Conservation (phyloP, 2,797 vertebrate genomes). For the Lepus townsendii region DNA sequence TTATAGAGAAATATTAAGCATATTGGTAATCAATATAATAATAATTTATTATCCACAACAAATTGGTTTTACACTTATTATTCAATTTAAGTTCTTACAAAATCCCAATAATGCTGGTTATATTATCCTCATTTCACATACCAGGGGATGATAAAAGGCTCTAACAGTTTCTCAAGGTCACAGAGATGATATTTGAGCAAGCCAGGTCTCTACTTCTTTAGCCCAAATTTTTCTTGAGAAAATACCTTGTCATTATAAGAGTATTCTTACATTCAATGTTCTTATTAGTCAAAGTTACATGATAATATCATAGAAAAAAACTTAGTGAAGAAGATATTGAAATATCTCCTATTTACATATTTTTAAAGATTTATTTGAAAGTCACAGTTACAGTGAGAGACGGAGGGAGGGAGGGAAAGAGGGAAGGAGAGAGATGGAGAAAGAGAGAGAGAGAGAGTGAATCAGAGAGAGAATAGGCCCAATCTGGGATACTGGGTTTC, state of each 20-base stretch:
- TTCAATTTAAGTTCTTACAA: neutral
- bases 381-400: no score
- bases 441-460: no score
- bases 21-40: neutral
- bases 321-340: neutral
- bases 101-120: neutral
- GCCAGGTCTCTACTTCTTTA: neutral
- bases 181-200: neutral
- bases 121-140: conserved; percentile 16
- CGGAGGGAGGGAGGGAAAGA: no score
- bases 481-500: no score
- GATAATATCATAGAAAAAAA: neutral
- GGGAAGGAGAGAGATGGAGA: no score
- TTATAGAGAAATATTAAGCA: conserved; percentile 2
- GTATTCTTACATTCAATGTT: neutral
- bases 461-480: no score
- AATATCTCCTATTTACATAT: neutral
- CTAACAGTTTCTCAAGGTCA: neutral
- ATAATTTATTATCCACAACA: neutral
- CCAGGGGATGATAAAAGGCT: neutral
- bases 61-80: neutral
- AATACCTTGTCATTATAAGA: neutral
- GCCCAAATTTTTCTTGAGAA: neutral
- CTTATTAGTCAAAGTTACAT: neutral
- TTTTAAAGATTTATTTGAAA: no score